These are phyloP conservation scores for Peromyscus nudipes DNA, from an alignment of 2,797 vertebrate genomes.

Conservation along the genomic window DNA sequence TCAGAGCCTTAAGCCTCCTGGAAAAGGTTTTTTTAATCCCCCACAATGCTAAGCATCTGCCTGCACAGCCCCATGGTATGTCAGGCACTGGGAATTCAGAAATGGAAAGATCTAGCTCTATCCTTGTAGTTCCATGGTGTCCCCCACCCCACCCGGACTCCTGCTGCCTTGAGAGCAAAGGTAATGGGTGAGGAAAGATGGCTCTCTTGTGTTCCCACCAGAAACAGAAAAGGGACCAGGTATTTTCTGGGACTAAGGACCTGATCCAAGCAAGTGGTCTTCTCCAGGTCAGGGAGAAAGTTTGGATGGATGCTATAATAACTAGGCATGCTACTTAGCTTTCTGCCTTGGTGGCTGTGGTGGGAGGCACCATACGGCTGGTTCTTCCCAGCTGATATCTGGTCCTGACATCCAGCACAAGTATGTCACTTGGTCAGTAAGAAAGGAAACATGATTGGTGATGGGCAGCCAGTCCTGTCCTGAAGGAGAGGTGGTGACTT, in stretches of 20 bases:
- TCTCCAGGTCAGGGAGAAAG: neutral
- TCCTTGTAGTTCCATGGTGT: neutral
- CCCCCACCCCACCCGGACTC: neutral
- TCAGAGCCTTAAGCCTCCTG: neutral
- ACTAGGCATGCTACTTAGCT: neutral
- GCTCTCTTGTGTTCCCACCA: neutral
- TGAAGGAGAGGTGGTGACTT: neutral
- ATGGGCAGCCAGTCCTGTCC: conserved; percentile 61
- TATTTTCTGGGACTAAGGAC: neutral
- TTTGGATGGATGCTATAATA: neutral
- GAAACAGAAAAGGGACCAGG: neutral
- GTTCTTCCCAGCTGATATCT: conserved; percentile 78
- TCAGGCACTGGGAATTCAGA: neutral
- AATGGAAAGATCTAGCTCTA: neutral
- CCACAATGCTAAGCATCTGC: neutral
- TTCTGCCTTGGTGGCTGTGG: conserved; percentile 58
- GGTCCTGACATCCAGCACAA: conserved; percentile 70
- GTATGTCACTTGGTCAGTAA: conserved; percentile 62
- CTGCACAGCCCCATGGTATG: neutral
- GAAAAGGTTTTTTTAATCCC: neutral
- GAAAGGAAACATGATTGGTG: conserved; percentile 62
- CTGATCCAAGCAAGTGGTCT: neutral
- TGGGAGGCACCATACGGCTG: neutral
- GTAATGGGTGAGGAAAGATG: neutral
- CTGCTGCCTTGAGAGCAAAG: neutral